Percentiles rank a stretch among this genome's conserved stretches.
These are phyloP conservation scores for Cecidostiba fungosa DNA, from an alignment of 2,888 invertebrate genomes.

Conservation along the genomic window DNA sequence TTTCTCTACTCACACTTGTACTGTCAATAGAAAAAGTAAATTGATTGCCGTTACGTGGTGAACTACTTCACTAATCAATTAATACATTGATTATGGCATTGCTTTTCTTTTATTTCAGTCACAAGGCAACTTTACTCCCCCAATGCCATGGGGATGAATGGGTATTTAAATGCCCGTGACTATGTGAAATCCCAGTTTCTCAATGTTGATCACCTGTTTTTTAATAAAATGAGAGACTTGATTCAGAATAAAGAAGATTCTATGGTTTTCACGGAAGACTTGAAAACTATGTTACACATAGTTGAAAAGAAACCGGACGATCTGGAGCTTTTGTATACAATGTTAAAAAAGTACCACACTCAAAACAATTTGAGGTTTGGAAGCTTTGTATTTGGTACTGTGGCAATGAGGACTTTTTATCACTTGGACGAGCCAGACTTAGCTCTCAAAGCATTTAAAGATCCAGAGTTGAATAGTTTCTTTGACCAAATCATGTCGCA, in stretches of 20 bases:
- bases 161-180: slow-evolving; percentile 82
- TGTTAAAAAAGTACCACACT: slow-evolving; percentile 88
- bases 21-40: too few relatives aligned
- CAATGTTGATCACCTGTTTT: slow-evolving; percentile 85
- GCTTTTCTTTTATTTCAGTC: slow-evolving; percentile 66
- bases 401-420: slow-evolving; percentile 90
- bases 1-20: not conserved
- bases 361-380: slow-evolving; percentile 89
- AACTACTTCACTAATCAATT: not conserved
- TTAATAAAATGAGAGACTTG: slow-evolving; percentile 86
- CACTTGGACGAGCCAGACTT: slow-evolving; percentile 85
- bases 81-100: not conserved
- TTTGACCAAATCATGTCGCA: slow-evolving; percentile 87
- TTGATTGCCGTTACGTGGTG: too few relatives aligned
- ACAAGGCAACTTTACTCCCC: slow-evolving; percentile 82
- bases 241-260: slow-evolving; percentile 81
- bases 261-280: slow-evolving; percentile 92
- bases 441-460: slow-evolving; percentile 85
- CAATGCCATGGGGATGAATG: slow-evolving; percentile 84
- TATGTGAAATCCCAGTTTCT: slow-evolving; percentile 83
- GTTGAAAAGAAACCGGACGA: slow-evolving; percentile 84
- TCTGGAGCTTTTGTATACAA: slow-evolving; percentile 84
- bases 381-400: slow-evolving; percentile 91
- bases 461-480: slow-evolving; percentile 84
- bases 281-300: slow-evolving; percentile 90